Conservation (phyloP, 2,797 vertebrate species). For the Rhynchonycteris naso region DNA sequence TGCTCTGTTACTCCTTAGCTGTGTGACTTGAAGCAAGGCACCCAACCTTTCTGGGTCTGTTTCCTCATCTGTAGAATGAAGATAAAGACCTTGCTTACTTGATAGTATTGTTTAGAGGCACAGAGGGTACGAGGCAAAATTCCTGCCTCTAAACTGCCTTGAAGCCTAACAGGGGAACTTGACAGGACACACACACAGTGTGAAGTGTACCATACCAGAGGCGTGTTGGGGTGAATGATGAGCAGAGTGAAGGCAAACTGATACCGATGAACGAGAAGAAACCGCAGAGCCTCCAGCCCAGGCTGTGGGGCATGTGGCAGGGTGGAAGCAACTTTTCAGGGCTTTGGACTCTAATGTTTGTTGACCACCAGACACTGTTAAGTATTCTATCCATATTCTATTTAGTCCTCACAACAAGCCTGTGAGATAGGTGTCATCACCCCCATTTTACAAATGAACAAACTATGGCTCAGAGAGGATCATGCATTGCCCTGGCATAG, state of each 20-base stretch:
- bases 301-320: rapidly evolving
- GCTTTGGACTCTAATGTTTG: background rate
- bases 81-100: background rate
- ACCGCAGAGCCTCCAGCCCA: background rate
- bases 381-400: conserved; percentile 18
- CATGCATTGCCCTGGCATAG: background rate
- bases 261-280: background rate
- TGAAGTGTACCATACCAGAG: background rate
- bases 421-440: background rate
- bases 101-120: background rate
- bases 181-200: background rate
- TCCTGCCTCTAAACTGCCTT: background rate
- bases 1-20: background rate
- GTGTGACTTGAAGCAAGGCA: background rate
- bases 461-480: background rate
- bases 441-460: background rate
- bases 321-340: background rate
- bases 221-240: background rate
- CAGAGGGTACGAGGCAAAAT: background rate
- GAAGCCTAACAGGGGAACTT: background rate
- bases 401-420: background rate
- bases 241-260: background rate
- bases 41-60: background rate
- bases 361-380: background rate
- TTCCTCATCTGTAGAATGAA: background rate